Evolutionary conservation across 2,797 vertebrate species (phyloP).

Genomic region (Amazona finschi): DNA sequence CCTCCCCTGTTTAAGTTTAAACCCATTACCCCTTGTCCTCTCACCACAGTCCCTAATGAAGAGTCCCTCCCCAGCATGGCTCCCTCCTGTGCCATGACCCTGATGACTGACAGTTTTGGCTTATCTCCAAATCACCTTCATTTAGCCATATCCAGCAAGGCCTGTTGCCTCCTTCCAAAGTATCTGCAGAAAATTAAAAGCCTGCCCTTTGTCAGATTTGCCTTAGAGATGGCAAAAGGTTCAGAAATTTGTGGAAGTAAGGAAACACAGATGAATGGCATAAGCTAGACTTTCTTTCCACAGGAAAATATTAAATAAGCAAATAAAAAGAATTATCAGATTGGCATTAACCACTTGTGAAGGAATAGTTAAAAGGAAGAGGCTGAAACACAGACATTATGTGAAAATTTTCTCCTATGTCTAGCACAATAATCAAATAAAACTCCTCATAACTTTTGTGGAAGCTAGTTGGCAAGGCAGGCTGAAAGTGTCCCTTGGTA

Average conservation of each 20-base stretch:
- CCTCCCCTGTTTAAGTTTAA: too few relatives aligned
- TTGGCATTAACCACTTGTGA: not conserved
- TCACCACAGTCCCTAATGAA: too few relatives aligned
- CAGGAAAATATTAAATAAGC: not conserved
- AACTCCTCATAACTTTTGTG: not conserved
- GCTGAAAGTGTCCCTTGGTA: not conserved
- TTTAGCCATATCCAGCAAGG: not conserved
- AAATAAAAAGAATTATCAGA: not conserved
- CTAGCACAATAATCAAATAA: not conserved
- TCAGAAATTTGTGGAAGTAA: not conserved
- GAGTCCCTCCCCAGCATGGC: too few relatives aligned
- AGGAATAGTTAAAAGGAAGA: not conserved
- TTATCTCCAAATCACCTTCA: not conserved
- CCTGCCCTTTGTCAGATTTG: not conserved
- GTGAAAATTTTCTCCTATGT: not conserved
- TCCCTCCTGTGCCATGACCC: not conserved
- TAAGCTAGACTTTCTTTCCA: not conserved
- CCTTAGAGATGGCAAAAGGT: not conserved
- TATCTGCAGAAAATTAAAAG: not conserved
- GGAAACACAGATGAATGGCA: not conserved
- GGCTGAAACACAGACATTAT: not conserved
- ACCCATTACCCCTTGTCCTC: too few relatives aligned
- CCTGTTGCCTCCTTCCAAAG: not conserved
- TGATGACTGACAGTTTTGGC: fast-evolving
- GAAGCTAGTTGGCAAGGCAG: not conserved